Evolutionary conservation across 2,888 invertebrate species (phyloP), one percentile per base, ranked within the genome.

Genomic region (Stictocephala bisonia): DNA sequence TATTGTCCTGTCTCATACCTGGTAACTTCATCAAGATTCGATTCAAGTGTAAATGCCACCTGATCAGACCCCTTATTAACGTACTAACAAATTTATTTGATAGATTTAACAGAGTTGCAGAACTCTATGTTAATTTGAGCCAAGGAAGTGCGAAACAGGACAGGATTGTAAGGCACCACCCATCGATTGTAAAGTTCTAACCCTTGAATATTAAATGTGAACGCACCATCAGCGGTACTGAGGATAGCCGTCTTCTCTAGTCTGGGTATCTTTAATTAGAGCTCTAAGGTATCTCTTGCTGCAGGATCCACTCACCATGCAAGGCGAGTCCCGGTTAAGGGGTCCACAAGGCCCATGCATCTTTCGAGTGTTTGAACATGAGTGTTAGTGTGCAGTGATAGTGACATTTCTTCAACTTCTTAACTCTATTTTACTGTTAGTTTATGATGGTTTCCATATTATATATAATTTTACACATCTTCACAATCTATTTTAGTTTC

Each of bases 221-320:
- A 11, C 4, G 20, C 53, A 4, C 15, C 53, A 4, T 51, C 79
- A 11, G 15, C 11, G 44, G 7, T 44, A 44, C 18, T 44, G 7
- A 44, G 7, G 44, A 9, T 44, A 44, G 2, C 44, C 44, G 18
- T 44, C 44, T 2, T 44, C 44, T 9, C 44, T 2, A 7, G 44
- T 35, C 7, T 35, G 41, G 9, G 83, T 85, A 7, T 76, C 72
- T 71, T 81, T 80, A 9, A 75, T 44, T n/a, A 79, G 76, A 20
- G 60, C 3, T 29, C 72, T 35, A 13, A 83, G 84, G 76, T 79
- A 84, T 3, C 76, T 77, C 76, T 85, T 85, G 79, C 70, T 76
- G 77, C 84, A 85, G 64, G 77, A 13, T 18, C 27, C 3, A 27
- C 44, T 2, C 79, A 44, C 29, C 74, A 74, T 75, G 20, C 75